Conservation (phyloP, 2,888 invertebrate species). For the Chydorus sphaericus region DNA sequence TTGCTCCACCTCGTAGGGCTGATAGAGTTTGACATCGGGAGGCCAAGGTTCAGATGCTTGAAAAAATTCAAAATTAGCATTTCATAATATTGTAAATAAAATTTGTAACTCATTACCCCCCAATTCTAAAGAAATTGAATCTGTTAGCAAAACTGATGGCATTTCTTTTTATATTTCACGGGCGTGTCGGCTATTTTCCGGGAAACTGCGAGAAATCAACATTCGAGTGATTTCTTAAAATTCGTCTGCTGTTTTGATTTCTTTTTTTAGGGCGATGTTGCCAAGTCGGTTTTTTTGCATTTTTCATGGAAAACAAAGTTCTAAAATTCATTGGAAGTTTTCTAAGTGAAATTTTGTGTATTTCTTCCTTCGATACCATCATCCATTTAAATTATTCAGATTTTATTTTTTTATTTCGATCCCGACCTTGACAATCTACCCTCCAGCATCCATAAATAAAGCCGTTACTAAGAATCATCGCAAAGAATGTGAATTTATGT, state of each 20-base stretch:
- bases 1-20: slow-evolving; percentile 85
- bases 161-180: too few relatives aligned
- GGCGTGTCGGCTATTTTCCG: neutral
- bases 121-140: slow-evolving; percentile 17
- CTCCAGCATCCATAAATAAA: too few relatives aligned
- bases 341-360: too few relatives aligned
- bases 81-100: neutral
- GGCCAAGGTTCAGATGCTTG: slow-evolving; percentile 80
- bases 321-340: too few relatives aligned
- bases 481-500: too few relatives aligned
- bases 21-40: slow-evolving; percentile 66
- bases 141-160: slow-evolving; percentile 16
- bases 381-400: too few relatives aligned
- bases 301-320: too few relatives aligned
- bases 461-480: too few relatives aligned
- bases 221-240: neutral
- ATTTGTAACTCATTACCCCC: slow-evolving; percentile 13
- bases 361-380: too few relatives aligned
- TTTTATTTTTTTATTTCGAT: too few relatives aligned
- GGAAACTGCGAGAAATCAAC: neutral
- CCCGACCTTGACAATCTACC: too few relatives aligned
- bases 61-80: slow-evolving; percentile 8
- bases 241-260: neutral
- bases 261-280: neutral
- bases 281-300: too few relatives aligned